Evolutionary conservation across 2,888 invertebrate genomes (phyloP).

Genomic region (Bursaphelenchus okinawaensis): DNA sequence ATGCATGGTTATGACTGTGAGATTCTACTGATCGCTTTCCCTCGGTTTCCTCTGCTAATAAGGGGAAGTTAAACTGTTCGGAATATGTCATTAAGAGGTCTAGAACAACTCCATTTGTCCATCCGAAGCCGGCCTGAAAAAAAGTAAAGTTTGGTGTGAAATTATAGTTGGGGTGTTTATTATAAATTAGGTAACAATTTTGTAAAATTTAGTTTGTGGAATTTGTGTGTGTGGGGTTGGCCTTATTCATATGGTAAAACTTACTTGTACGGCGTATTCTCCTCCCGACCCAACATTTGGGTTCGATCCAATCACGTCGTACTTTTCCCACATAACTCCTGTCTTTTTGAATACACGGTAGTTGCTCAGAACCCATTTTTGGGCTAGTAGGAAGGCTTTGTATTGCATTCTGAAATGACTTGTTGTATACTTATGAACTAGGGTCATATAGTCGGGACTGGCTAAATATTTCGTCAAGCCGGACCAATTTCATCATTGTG

Average conservation of each 20-base stretch:
- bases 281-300: conserved; percentile 43
- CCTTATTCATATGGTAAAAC: neutral
- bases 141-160: no score
- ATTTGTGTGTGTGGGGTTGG: neutral
- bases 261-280: conserved; percentile 52
- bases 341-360: conserved; percentile 30
- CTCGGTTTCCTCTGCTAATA: neutral
- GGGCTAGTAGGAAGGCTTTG: conserved; percentile 47
- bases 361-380: conserved; percentile 52
- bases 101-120: conserved; percentile 56
- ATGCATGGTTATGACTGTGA: neutral
- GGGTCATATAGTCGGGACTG: no score
- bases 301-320: conserved; percentile 41
- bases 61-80: conserved; percentile 39
- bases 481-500: neutral
- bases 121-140: conserved; percentile 52
- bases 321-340: conserved; percentile 55
- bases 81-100: conserved; percentile 50
- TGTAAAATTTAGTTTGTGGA: neutral
- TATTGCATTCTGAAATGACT: conserved; percentile 43
- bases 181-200: neutral
- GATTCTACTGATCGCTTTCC: neutral
- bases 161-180: no score
- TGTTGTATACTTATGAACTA: no score
- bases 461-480: neutral